Base-by-base conservation (phyloP, 2,888 invertebrate genomes). In the Mycalesis mineus region DNA sequence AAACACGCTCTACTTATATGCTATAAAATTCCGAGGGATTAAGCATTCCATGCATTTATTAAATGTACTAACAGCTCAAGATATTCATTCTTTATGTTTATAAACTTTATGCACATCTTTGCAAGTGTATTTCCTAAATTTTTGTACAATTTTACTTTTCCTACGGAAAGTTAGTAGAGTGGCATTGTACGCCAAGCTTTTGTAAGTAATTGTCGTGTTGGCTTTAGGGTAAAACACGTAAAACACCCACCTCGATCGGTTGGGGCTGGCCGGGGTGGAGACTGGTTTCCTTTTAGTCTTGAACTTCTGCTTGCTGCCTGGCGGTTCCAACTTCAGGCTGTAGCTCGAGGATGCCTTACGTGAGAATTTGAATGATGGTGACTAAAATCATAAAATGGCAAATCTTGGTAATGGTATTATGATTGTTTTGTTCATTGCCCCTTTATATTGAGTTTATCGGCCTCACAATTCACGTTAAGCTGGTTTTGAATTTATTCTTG, bases 281-380 rank as follows among this genome's bases (percentile, higher is more conserved):
- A 96, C 91, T 50, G 96, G 96, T 91, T 96, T 97, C 90, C 97
- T 93, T 85, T 96, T 96, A 73, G 95, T 93, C 84, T 96, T 96
- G 79, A 94, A 93, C 85, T 96, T 96, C 87, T 95, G 95, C 91
- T 95, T 96, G 83, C 92, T 94, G 78, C 94, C 94, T 66, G 95
- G 95, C 64, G 96, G 95, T 82, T 98, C 98, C 91, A 97, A 91
- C 91, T 96, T 96, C 84, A 98, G 93, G 79, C 97, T 98, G 91
- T 97, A 98, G 84, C 97, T 97, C 75, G 97, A 97, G 72, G 97
- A 97, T 78, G 97, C 97, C 92, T 98, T 98, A 88, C 98, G 94
- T 84, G 97, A 96, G 92, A 97, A 97, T 93, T 97, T 97, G 94
- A 97, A 98, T 90, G 97, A 96, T 84, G 97, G 97, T 91, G 96